Evolutionary conservation across 2,113 vertebrate species (phyloP), one percentile per base, ranked within the genome.

Genomic region (Malurus alboscapulatus): DNA sequence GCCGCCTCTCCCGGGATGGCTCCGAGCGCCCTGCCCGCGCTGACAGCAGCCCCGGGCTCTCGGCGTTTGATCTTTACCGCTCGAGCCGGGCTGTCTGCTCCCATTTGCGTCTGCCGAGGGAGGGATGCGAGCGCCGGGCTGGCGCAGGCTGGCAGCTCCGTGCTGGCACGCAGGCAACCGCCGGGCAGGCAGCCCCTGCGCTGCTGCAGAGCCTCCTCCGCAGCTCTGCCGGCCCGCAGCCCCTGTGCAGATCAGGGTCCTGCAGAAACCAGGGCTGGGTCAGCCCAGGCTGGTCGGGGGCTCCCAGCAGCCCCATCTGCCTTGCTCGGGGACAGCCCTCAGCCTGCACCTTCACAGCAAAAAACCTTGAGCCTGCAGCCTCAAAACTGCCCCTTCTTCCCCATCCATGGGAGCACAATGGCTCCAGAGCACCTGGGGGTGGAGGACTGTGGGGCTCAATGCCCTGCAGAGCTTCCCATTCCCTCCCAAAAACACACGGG

Each of bases 11-110:
- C 55, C 0, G 0, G 89, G 57, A 9, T 48, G 81, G 77, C 93
- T 75, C 50, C 1, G 0, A 92, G 96, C 17, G 0, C 78, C 57
- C 62, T 3, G 1, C 30, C 84, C 9, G 0, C 2, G 1, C 62
- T 95, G 96, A 87, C 94, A 95, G 96, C 84, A 72, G 93, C 93
- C 78, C 40, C 4, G 0, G 87, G 92, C 93, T 92, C 10, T 53
- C 0, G 0, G 48, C 45, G 27, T 87, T 89, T 91, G 92, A 65
- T 82, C 84, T 91, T 84, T 38, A 47, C 50, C 0, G 20, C 78
- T 94, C 10, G 2, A 89, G 84, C 86, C 4, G 1, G 40, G 48
- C 92, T 95, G 96, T 95, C 96, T 36, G 71, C 62, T 96, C 78
- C 92, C 78, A 92, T 96, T 84, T 96, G 87, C 34, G 48, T 96